A percentile compares a stretch with the other conserved stretches of the same genome.
Evolutionary conservation across 2,797 vertebrate genomes (phyloP).

Genomic region (Pachyuromys duprasi): DNA sequence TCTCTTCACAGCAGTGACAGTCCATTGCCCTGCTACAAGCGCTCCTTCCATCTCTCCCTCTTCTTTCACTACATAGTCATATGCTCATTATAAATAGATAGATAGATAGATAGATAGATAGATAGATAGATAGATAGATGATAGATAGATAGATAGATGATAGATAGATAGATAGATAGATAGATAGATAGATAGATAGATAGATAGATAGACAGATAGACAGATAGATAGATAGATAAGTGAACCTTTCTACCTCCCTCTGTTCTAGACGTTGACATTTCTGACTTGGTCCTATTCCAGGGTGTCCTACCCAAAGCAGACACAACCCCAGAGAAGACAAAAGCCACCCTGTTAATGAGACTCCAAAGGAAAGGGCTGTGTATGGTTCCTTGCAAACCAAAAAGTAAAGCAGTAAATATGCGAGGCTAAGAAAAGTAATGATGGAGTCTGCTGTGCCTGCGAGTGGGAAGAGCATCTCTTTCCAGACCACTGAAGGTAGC

Average conservation of each 20-base stretch:
- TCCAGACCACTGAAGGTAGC: neutral
- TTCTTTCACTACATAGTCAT: neutral
- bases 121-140: no score
- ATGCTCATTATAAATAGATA: neutral
- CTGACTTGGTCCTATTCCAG: neutral
- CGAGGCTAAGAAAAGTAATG: neutral
- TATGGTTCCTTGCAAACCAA: neutral
- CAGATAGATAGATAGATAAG: neutral
- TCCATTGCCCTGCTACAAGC: neutral
- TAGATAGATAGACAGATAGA: no score
- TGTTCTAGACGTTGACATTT: neutral
- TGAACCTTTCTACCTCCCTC: neutral
- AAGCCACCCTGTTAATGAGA: neutral
- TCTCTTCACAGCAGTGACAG: neutral
- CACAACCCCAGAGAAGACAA: neutral
- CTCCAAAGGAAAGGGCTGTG: neutral
- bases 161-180: no score
- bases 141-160: no score
- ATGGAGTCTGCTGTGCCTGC: neutral
- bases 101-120: no score
- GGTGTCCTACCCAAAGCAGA: neutral
- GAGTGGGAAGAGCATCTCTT: neutral
- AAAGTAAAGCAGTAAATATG: neutral
- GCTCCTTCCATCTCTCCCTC: no score
- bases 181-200: no score